Conservation (phyloP, 2,888 invertebrate genomes). For the Eupithecia exiguata region DNA sequence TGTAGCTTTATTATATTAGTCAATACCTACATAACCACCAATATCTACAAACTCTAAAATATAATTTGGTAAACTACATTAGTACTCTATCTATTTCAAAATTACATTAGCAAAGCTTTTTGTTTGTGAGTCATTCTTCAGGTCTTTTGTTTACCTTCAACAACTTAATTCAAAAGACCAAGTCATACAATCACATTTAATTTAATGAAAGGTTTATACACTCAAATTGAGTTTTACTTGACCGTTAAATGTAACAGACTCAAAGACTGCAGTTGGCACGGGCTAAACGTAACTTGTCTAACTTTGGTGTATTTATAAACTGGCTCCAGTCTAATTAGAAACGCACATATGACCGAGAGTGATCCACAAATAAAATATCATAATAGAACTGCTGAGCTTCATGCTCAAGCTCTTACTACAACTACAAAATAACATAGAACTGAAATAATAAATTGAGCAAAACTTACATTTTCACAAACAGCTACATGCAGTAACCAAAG, state of each 20-base stretch:
- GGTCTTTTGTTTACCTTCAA: constrained; percentile 12
- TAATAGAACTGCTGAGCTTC: constrained; percentile 49
- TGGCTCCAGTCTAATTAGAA: constrained; percentile 69
- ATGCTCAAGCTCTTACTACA: background rate
- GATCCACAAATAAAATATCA: constrained; percentile 65
- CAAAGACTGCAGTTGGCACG: constrained; percentile 55
- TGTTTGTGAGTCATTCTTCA: background rate
- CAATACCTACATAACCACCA: background rate
- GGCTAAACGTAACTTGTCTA: constrained; percentile 68
- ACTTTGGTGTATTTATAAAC: constrained; percentile 76
- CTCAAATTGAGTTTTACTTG: constrained; percentile 21
- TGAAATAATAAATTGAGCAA: constrained; percentile 25
- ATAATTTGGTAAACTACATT: background rate
- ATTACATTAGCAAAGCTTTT: background rate
- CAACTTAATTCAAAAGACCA: constrained; percentile 5
- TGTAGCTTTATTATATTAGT: background rate
- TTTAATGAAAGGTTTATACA: constrained; percentile 1
- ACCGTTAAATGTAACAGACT: constrained; percentile 32
- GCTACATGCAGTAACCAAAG: constrained; percentile 66
- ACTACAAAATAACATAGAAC: constrained; percentile 16
- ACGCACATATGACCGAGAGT: constrained; percentile 65
- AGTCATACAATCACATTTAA: constrained; percentile 15
- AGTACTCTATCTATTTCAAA: background rate
- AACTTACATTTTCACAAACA: constrained; percentile 74
- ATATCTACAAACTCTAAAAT: background rate